A percentile compares a stretch with the other conserved stretches of the same genome.
Conservation (phyloP, 2,888 invertebrate genomes). For the Patella depressa region DNA sequence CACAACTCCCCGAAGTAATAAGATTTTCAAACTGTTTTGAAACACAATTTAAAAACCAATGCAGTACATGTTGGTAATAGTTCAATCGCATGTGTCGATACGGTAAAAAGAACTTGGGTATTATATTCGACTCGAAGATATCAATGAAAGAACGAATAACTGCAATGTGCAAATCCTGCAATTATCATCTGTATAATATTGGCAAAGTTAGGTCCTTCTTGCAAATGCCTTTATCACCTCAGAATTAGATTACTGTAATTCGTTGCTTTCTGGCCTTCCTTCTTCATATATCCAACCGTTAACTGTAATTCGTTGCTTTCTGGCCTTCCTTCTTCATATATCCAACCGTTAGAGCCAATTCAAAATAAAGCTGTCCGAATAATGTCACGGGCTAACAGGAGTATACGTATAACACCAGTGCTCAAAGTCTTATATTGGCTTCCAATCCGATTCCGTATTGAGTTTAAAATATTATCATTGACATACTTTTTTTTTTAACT, state of each 20-base stretch:
- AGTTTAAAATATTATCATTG: too few relatives aligned
- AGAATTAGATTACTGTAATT: too few relatives aligned
- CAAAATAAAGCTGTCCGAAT: constrained; percentile 15
- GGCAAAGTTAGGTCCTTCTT: constrained; percentile 5
- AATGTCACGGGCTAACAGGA: not conserved
- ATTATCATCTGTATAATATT: constrained; percentile 15
- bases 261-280: not conserved
- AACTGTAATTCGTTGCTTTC: too few relatives aligned
- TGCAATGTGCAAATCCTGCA: not conserved
- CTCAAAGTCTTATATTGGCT: not conserved
- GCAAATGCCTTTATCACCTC: too few relatives aligned
- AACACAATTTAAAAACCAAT: not conserved
- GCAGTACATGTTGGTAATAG: not conserved
- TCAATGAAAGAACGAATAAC: not conserved
- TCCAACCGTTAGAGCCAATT: not conserved
- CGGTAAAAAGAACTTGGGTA: not conserved
- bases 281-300: not conserved
- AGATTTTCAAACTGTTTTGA: not conserved
- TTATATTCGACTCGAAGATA: constrained; percentile 2
- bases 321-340: not conserved
- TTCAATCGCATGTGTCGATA: not conserved
- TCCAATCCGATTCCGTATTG: too few relatives aligned
- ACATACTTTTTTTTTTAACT: too few relatives aligned
- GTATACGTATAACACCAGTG: not conserved
- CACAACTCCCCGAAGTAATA: not conserved